Conservation (phyloP, 2,888 invertebrate genomes). For the Netelia inedita region DNA sequence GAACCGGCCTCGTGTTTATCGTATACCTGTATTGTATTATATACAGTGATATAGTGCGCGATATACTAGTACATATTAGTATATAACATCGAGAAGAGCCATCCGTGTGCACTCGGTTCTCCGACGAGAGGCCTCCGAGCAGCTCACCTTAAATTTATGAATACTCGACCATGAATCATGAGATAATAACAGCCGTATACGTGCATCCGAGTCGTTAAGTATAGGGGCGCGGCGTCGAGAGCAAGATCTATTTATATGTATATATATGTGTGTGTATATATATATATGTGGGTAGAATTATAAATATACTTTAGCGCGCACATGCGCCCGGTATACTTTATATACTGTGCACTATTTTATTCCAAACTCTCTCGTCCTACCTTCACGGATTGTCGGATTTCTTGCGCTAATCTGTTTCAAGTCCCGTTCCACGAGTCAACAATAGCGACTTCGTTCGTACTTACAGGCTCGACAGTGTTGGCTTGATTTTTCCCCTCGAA, state of each 20-base stretch:
- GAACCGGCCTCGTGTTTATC: slow-evolving; percentile 53
- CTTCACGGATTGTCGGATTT: slow-evolving; percentile 55
- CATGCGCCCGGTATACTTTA: slow-evolving; percentile 61
- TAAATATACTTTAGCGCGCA: slow-evolving; percentile 36
- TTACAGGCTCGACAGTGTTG: slow-evolving; percentile 40
- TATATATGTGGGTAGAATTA: slow-evolving; percentile 14
- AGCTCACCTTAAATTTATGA: slow-evolving; percentile 79
- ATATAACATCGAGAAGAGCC: slow-evolving; percentile 31
- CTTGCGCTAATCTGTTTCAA: slow-evolving; percentile 29
- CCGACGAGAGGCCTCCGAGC: slow-evolving; percentile 49
- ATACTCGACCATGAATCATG: slow-evolving; percentile 81
- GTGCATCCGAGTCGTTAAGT: slow-evolving; percentile 68
- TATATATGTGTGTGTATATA: slow-evolving; percentile 32
- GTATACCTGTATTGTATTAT: slow-evolving; percentile 16
- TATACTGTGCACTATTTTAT: slow-evolving; percentile 66
- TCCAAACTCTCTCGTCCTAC: slow-evolving; percentile 56
- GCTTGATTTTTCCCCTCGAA: slow-evolving; percentile 18
- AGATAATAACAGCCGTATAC: slow-evolving; percentile 80
- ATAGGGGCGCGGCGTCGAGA: slow-evolving; percentile 65
- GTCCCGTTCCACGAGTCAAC: slow-evolving; percentile 45
- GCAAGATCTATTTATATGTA: slow-evolving; percentile 27
- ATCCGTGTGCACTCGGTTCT: slow-evolving; percentile 43
- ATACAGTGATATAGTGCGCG: slow-evolving; percentile 1
- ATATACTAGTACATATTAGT: slow-evolving; percentile 13
- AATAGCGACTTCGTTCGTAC: slow-evolving; percentile 59